These are phyloP conservation scores for Pan troglodytes DNA, from an alignment of 2,113 vertebrate species.

Conservation along the genomic window NHGRI_mPanTro3-v2.1_pri NC_086015.1:25562001-25562500, in stretches of 20 bases:
- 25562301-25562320: not conserved
- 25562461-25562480: not conserved
- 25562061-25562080: not conserved
- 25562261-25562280: not conserved
- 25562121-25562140: not conserved
- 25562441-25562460: not conserved
- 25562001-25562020: not conserved
- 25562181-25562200: not conserved
- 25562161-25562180: not conserved
- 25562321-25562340: not conserved
- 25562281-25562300: not conserved
- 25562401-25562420: not conserved
- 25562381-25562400: not conserved
- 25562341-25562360: not conserved
- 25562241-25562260: not conserved
- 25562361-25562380: accelerated
- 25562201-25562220: not conserved
- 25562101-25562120: not conserved
- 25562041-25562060: not conserved
- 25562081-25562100: not conserved
- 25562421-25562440: not conserved
- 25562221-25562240: not conserved
- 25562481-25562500: not conserved
- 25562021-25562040: not conserved
- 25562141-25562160: not conserved